phyloP scores from a whole-genome alignment of 2,797 vertebrate genomes.

The Cyprinodon diabolis region DNA sequence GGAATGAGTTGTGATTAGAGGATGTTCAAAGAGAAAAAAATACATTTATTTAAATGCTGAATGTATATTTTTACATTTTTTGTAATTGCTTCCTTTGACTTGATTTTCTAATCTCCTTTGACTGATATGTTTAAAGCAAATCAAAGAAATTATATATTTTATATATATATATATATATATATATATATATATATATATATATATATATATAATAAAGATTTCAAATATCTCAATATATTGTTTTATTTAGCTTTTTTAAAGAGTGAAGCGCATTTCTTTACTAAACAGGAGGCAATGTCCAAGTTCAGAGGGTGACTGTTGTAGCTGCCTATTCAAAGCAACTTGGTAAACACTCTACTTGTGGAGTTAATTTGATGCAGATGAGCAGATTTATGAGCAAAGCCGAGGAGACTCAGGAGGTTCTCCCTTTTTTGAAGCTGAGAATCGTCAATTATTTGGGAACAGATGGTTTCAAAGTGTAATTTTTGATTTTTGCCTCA shows the following conservation, averaged over 20 bases:
- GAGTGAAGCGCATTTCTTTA: conserved; percentile 8
- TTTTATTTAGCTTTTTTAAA: conserved; percentile 7
- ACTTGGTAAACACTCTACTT: conserved; percentile 46
- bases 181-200: too few species aligned
- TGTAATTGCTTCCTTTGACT: too few species aligned
- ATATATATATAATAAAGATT: neutral
- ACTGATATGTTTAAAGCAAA: too few species aligned
- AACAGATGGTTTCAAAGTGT: conserved; percentile 66
- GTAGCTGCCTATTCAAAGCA: conserved; percentile 25
- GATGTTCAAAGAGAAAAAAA: too few species aligned
- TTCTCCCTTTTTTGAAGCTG: conserved; percentile 33
- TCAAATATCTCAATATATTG: neutral
- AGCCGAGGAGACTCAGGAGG: conserved; percentile 19
- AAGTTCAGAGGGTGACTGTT: conserved; percentile 42
- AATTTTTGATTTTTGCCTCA: conserved; percentile 60
- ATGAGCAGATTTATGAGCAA: conserved; percentile 57
- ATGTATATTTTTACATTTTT: too few species aligned
- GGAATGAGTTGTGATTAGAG: too few species aligned
- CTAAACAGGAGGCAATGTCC: conserved; percentile 8
- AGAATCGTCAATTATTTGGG: conserved; percentile 59
- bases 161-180: too few species aligned
- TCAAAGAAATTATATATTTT: too few species aligned
- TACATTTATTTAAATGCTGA: too few species aligned
- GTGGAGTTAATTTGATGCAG: conserved; percentile 62
- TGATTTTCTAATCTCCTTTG: too few species aligned